Base-by-base conservation (phyloP, 2,797 vertebrate species). In the Coendou prehensilis region DNA sequence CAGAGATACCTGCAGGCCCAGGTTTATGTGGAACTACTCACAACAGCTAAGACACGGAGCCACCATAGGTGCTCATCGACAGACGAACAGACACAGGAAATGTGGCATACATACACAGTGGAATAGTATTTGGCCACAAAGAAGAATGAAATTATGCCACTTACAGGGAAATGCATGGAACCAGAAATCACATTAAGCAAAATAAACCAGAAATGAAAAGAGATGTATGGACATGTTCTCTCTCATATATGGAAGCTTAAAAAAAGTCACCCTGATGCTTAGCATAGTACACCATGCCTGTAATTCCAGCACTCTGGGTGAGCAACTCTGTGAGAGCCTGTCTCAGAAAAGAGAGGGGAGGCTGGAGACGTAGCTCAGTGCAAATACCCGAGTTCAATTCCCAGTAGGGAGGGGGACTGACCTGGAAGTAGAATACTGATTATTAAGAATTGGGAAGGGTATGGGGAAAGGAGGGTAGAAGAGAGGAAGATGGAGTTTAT, bases 211-310 rank as follows among this genome's bases (percentile, higher is more conserved):
- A 79, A 30, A 79, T 33, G 69, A 41, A 80, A 37, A 80, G 52
- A 37, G 9, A 1, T 5, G 18, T 2, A 54, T 22, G 22, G 9
- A 22, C 4, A 0, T 10, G 3, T 9, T 37, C 22, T 50, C 73
- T 67, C 13, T 47, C 9, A 2, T n/a, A 5, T 8, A 6, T 17
- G 10, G 10, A 79, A 59, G 22, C 50, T 57, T 6, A 9, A 57
- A 33, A 30, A 8, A 47, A 45, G n/a, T 41, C 28, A 9, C 14
- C 26, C 47, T 78, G 75, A 33, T 9, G 28, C 15, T 15, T 4
- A 47, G 75, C 75, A 33, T 2, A 33, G 28, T 18, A 28, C 7
- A 3, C 28, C 75, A 3, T 15, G 2, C 73, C 45, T 30, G 41
- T 6, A 26, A 26, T 73, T 20, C 41, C 41, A 13, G 10, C 37